These are phyloP conservation scores for Hypsopygia costalis DNA, from an alignment of 2,888 invertebrate species.

Conservation along the genomic window DNA sequence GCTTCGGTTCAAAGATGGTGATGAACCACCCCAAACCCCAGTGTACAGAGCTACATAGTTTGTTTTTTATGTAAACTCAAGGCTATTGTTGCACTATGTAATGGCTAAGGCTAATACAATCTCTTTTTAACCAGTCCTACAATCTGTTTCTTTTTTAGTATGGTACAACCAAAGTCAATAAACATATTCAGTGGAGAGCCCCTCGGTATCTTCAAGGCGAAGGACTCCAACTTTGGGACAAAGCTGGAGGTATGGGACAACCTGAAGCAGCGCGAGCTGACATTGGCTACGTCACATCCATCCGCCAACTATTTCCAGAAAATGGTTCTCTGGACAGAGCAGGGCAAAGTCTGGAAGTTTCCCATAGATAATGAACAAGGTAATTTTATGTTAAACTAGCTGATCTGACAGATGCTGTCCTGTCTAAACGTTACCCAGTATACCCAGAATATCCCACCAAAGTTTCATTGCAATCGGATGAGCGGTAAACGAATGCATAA, in stretches of 20 bases:
- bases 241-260: conserved; percentile 84
- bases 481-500: too few species aligned
- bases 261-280: conserved; percentile 84
- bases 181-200: conserved; percentile 83
- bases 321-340: conserved; percentile 95
- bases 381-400: conserved; percentile 36
- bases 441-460: too few species aligned
- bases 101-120: too few species aligned
- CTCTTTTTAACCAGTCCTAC: too few species aligned
- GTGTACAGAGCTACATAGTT: too few species aligned
- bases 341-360: conserved; percentile 97
- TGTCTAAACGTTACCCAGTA: too few species aligned
- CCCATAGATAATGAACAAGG: conserved; percentile 99
- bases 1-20: too few species aligned
- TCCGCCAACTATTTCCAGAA: conserved; percentile 96
- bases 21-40: too few species aligned
- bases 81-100: too few species aligned
- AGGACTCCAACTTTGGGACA: conserved; percentile 53
- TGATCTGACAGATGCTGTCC: too few species aligned
- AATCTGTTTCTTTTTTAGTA: conserved; percentile 19
- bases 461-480: too few species aligned
- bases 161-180: conserved; percentile 57
- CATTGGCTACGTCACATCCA: conserved; percentile 84
- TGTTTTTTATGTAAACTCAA: too few species aligned
- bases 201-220: conserved; percentile 82